Evolutionary conservation across 1,140 invertebrate genomes (phyloP).

Genomic region (Asbolus verrucosus): DNA sequence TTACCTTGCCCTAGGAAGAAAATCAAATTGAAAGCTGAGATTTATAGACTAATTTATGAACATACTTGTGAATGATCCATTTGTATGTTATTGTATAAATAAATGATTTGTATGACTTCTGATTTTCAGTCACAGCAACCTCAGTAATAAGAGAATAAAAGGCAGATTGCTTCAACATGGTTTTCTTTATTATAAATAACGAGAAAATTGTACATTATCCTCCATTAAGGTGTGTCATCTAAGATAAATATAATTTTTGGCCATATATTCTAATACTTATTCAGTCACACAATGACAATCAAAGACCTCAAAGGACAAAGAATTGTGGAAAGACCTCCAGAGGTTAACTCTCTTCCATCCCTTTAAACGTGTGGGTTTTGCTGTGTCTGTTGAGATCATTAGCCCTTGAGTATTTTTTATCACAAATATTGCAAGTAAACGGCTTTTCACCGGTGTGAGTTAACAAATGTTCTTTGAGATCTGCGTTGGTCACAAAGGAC

Average conservation of each 20-base stretch:
- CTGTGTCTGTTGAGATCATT: slow-evolving; percentile 53
- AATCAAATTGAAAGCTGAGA: slow-evolving; percentile 51
- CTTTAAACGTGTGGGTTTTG: slow-evolving; percentile 48
- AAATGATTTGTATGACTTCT: not conserved
- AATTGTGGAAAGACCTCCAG: not conserved
- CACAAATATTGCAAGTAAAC: slow-evolving; percentile 53
- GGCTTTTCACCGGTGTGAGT: slow-evolving; percentile 51
- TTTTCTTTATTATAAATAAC: slow-evolving; percentile 12
- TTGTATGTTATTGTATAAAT: slow-evolving; percentile 1
- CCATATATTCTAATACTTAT: slow-evolving; percentile 30
- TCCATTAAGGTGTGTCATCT: not conserved
- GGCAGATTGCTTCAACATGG: too few relatives aligned
- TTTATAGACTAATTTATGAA: slow-evolving; percentile 50
- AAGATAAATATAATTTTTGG: slow-evolving; percentile 34
- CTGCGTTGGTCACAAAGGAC: slow-evolving; percentile 64
- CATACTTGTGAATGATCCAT: slow-evolving; percentile 38
- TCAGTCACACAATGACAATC: slow-evolving; percentile 24
- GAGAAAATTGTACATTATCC: not conserved
- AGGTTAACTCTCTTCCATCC: slow-evolving; percentile 22
- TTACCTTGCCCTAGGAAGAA: slow-evolving; percentile 45
- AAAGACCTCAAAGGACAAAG: too few relatives aligned
- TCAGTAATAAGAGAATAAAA: too few relatives aligned
- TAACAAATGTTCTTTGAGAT: slow-evolving; percentile 59
- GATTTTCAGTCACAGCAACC: slow-evolving; percentile 15
- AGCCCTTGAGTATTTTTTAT: slow-evolving; percentile 50